Evolutionary conservation across 2,113 vertebrate species (phyloP).

Genomic region (Oryzias javanicus): DNA sequence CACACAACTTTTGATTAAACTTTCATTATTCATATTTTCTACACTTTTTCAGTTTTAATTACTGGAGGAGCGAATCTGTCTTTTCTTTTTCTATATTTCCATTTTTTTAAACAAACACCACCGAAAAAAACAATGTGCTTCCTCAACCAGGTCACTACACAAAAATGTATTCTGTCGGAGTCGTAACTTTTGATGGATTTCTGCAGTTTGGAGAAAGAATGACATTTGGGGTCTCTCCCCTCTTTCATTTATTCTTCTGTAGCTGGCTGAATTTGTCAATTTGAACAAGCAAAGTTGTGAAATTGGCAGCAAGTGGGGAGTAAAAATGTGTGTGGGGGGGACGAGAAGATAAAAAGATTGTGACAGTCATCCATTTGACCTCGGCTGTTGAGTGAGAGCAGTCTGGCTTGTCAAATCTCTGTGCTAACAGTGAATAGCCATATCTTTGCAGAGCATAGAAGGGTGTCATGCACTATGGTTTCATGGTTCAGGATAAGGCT

Average conservation of each 20-base stretch:
- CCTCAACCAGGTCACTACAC: background rate
- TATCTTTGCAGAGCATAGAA: conserved; percentile 86
- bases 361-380: conserved; percentile 85
- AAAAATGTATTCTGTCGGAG: background rate
- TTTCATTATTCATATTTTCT: too few species aligned
- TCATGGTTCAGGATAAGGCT: conserved; percentile 91
- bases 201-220: conserved; percentile 34
- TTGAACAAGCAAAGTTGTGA: conserved; percentile 69
- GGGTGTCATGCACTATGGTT: conserved; percentile 90
- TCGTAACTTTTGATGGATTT: background rate
- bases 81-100: too few species aligned
- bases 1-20: too few species aligned
- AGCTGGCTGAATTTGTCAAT: conserved; percentile 71
- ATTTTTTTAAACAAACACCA: too few species aligned
- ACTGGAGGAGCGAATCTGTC: too few species aligned
- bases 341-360: conserved; percentile 62
- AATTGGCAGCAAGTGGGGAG: conserved; percentile 55
- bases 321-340: conserved; percentile 42
- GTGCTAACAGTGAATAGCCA: conserved; percentile 92
- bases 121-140: background rate
- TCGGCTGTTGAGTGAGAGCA: conserved; percentile 91
- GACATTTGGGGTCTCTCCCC: conserved; percentile 53
- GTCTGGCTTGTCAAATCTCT: conserved; percentile 94
- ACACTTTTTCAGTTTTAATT: too few species aligned
- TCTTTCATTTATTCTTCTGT: conserved; percentile 67